Conservation (phyloP, 2,113 vertebrate species). For the Conger conger region DNA sequence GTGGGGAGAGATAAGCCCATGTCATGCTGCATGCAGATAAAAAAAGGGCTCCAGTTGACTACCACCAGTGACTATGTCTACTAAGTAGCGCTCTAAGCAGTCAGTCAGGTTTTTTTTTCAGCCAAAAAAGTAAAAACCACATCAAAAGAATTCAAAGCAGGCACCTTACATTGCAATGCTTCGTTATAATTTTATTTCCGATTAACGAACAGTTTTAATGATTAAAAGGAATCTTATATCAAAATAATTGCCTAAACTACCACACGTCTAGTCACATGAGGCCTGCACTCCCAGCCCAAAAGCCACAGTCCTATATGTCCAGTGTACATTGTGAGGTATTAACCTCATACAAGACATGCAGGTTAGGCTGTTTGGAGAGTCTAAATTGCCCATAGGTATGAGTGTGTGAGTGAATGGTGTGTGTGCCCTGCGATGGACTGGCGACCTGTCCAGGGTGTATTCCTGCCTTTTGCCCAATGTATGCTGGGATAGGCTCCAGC, state of each 20-base stretch:
- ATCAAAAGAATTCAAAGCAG: not conserved
- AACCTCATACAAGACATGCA: too few relatives aligned
- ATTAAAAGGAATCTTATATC: not conserved
- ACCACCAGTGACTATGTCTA: not conserved
- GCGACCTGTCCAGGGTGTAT: too few relatives aligned
- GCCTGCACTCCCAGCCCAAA: not conserved
- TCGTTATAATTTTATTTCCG: not conserved
- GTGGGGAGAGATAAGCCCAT: slow-evolving; percentile 70
- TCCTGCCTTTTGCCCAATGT: too few relatives aligned
- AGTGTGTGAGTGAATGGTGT: too few relatives aligned
- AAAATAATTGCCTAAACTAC: not conserved
- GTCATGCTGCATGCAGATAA: not conserved
- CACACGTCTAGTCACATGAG: not conserved
- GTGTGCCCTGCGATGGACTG: too few relatives aligned
- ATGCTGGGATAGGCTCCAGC: too few relatives aligned
- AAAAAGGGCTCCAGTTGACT: not conserved
- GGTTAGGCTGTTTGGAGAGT: too few relatives aligned
- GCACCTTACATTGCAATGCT: not conserved
- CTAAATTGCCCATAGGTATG: too few relatives aligned
- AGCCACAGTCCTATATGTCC: not conserved
- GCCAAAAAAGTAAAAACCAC: not conserved
- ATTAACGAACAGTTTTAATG: not conserved
- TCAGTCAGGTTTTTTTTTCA: slow-evolving; percentile 50
- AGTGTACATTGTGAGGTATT: too few relatives aligned
- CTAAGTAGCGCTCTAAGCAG: slow-evolving; percentile 40